These are phyloP conservation scores for Amblyopsis rosae DNA, from an alignment of 2,113 vertebrate species.

Conservation along the genomic window DNA sequence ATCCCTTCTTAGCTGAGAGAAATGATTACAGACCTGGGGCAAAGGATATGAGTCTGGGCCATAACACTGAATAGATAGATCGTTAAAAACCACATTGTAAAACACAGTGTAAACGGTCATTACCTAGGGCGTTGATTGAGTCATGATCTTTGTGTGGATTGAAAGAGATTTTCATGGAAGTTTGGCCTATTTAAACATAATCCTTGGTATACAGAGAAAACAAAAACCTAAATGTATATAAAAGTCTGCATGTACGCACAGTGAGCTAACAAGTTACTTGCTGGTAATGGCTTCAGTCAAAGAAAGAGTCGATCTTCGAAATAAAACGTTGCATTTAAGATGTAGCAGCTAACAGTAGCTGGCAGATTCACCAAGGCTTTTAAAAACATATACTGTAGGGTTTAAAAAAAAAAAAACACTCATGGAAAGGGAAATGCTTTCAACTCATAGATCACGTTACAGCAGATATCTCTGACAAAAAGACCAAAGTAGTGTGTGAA, in stretches of 20 bases:
- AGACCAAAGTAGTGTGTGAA: too few species aligned
- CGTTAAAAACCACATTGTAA: slow-evolving; percentile 38
- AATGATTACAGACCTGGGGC: slow-evolving; percentile 41
- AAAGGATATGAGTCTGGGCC: slow-evolving; percentile 44
- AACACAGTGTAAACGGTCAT: slow-evolving; percentile 63
- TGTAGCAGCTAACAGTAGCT: not conserved
- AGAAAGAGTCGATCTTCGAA: slow-evolving; percentile 13
- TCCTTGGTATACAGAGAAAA: slow-evolving; percentile 52
- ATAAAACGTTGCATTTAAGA: slow-evolving; percentile 24
- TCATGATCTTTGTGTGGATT: slow-evolving; percentile 60
- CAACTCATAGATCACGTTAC: too few species aligned
- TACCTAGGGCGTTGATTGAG: slow-evolving; percentile 50
- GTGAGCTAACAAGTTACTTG: slow-evolving; percentile 36
- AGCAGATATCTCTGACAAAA: too few species aligned
- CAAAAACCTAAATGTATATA: slow-evolving; percentile 26
- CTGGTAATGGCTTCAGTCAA: slow-evolving; percentile 45
- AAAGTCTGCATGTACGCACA: slow-evolving; percentile 38
- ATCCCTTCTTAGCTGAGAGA: slow-evolving; percentile 28
- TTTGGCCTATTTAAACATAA: slow-evolving; percentile 55
- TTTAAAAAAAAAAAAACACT: not conserved
- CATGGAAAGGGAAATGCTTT: not conserved
- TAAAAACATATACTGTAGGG: too few species aligned
- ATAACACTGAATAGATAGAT: slow-evolving; percentile 47
- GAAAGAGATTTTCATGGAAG: slow-evolving; percentile 57
- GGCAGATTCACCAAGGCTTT: too few species aligned